phyloP scores from a whole-genome alignment of 2,888 invertebrate species.

The Acleris holmiana region DNA sequence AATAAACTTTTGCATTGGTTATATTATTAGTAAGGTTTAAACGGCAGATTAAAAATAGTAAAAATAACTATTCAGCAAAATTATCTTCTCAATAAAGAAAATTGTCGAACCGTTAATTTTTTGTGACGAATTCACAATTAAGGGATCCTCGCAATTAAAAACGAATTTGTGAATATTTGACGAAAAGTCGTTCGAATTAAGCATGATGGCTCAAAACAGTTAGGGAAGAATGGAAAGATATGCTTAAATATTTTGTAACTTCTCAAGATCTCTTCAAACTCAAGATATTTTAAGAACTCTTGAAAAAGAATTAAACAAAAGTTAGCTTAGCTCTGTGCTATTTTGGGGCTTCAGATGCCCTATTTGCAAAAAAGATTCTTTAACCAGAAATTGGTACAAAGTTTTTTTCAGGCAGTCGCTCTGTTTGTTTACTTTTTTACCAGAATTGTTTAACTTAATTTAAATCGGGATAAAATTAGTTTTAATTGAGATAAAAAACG shows the following conservation, averaged over 20 bases:
- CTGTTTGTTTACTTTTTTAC: no score
- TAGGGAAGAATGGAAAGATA: constrained; percentile 8
- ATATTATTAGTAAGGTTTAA: no score
- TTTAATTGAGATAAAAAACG: no score
- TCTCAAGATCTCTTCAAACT: constrained; percentile 3
- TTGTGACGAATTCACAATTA: constrained; percentile 11
- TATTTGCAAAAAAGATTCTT: background rate
- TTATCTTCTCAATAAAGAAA: constrained; percentile 4
- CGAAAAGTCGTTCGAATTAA: background rate
- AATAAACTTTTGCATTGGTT: no score
- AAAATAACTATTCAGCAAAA: no score
- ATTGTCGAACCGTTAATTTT: constrained; percentile 9
- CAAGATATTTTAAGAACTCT: constrained; percentile 20
- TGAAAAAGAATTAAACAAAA: constrained; percentile 32
- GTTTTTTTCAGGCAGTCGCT: no score
- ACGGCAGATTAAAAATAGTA: no score
- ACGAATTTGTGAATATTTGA: constrained; percentile 10
- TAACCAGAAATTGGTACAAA: no score
- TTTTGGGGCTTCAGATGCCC: background rate
- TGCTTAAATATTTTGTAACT: constrained; percentile 10
- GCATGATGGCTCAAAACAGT: constrained; percentile 4
- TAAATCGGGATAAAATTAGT: no score
- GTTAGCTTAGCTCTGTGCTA: constrained; percentile 17
- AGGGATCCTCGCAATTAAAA: constrained; percentile 14
- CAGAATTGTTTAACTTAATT: no score